A percentile compares a stretch with the other conserved stretches of the same genome.
Conservation (phyloP, 1,140 invertebrate species). For the Rhizoglyphus robini region DNA sequence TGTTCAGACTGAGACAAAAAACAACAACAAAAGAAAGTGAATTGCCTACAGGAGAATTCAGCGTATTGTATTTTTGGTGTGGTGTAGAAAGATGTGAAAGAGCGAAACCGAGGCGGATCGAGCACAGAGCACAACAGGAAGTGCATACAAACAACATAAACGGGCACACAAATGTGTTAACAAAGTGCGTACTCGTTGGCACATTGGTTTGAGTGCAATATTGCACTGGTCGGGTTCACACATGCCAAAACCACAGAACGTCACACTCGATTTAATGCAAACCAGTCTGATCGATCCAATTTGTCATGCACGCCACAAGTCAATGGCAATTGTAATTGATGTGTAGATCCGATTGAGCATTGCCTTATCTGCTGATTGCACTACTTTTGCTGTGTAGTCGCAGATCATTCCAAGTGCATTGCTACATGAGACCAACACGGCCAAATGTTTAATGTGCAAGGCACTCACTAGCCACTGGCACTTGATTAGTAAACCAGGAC, state of each 20-base stretch:
- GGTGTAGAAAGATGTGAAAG: not conserved
- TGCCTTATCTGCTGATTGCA: conserved; percentile 6
- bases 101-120: not conserved
- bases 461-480: too few species aligned
- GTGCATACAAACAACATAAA: not conserved
- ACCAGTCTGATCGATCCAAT: too few species aligned
- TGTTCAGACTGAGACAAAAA: too few species aligned
- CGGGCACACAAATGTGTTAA: not conserved
- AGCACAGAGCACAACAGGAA: not conserved
- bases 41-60: too few species aligned
- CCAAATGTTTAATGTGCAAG: too few species aligned
- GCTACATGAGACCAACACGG: too few species aligned
- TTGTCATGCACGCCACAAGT: conserved; percentile 1
- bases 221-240: too few species aligned
- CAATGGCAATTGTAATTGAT: not conserved
- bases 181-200: too few species aligned
- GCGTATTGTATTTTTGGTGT: not conserved
- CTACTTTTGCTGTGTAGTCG: not conserved
- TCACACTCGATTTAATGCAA: not conserved
- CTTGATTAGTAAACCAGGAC: too few species aligned
- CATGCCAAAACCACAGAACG: not conserved
- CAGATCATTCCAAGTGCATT: not conserved
- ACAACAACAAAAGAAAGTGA: too few species aligned
- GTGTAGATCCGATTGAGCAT: too few species aligned
- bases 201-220: conserved; percentile 1